These are phyloP conservation scores for Acanthiza pusilla DNA, from an alignment of 2,797 vertebrate species.

Conservation along the genomic window DNA sequence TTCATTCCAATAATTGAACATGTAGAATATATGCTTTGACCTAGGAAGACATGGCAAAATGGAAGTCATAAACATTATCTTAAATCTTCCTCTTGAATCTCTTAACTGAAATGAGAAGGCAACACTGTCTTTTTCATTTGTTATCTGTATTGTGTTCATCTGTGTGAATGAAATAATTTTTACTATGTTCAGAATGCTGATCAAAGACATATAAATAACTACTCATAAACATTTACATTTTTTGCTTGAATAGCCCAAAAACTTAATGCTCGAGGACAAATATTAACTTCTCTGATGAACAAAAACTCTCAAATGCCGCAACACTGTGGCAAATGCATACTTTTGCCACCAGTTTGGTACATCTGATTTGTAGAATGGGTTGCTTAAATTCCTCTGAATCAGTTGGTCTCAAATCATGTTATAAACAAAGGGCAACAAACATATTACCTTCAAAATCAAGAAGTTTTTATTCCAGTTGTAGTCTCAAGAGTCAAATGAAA, in stretches of 20 bases:
- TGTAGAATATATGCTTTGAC: not conserved
- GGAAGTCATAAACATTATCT: not conserved
- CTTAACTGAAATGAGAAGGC: not conserved
- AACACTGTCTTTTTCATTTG: not conserved
- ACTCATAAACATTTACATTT: not conserved
- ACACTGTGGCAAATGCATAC: not conserved
- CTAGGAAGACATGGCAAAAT: not conserved
- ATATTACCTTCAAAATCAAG: not conserved
- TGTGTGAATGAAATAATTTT: not conserved
- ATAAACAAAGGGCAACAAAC: not conserved
- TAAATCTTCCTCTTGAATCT: not conserved
- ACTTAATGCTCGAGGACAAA: not conserved
- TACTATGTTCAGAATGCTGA: not conserved
- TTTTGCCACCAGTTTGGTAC: not conserved
- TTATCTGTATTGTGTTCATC: not conserved
- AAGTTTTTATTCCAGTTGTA: not conserved
- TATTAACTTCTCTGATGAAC: not conserved
- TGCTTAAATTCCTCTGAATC: not conserved
- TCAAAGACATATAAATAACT: not conserved
- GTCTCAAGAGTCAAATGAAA: not conserved
- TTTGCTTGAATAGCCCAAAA: not conserved
- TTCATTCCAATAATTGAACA: not conserved
- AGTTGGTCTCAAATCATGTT: not conserved
- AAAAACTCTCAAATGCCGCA: not conserved
- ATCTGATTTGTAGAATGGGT: not conserved